Evolutionary conservation across 2,888 invertebrate species (phyloP), one percentile per base, ranked within the genome.

Genomic region (Idaea aversata): DNA sequence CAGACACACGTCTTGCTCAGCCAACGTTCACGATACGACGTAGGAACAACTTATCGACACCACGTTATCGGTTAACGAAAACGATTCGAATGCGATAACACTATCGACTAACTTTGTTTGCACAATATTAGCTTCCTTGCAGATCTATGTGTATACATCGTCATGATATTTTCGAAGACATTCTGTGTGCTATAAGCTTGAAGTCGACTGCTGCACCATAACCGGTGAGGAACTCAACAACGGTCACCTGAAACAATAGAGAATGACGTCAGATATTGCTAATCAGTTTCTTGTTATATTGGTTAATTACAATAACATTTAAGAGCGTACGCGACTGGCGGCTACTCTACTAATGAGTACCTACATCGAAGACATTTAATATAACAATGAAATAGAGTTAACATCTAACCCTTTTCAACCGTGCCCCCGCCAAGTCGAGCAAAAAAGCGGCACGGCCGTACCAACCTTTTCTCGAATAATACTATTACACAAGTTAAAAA

Each of bases 121-220:
- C 82, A 81, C 84, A 81, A 79, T 81, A 83, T 84, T 81, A 79
- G 78, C 78, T 84, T 83, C 82, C 79, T 80, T 65, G 62, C 64
- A 75, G 77, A 81, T 80, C 75, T 78, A 78, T 78, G 63, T 64
- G 69, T 70, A 47, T 47, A 47, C 47, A 13, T 47, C 72, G 85
- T 87, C 86, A 88, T 75, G 84, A 85, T 74, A 77, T 76, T 71
- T 77, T 75, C 63, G 78, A 81, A 75, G 78, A 78, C 82, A 73
- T 72, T 79, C 70, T 77, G 77, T 74, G 74, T 74, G 73, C 77
- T 70, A 70, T 71, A 64, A 70, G 64, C 65, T 75, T 70, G 81
- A 85, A 90, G 84, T 91, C 90, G 75, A 91, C 81, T 68, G 90
- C 92, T 74, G 90, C 88, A 71, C 91, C 90, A 85, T 90, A 90